Conservation (phyloP, 2,888 invertebrate species). For the Argyresthia goedartella region DNA sequence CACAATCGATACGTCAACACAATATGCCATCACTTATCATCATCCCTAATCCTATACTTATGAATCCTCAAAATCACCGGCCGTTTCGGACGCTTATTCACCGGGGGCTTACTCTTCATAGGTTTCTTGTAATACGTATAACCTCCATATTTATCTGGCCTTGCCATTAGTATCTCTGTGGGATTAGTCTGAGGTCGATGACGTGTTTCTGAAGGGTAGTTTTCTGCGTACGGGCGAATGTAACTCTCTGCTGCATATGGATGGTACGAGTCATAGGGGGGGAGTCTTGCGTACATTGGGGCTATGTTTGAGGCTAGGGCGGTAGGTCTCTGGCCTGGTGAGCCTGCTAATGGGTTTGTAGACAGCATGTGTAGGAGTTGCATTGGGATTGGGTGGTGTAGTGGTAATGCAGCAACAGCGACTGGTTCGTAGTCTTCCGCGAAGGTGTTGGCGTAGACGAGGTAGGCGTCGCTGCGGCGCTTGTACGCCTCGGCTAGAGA, state of each 20-base stretch:
- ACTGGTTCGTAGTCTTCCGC: slow-evolving; percentile 35
- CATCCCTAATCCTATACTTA: slow-evolving; percentile 26
- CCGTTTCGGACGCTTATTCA: slow-evolving; percentile 15
- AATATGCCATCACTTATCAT: too few species aligned
- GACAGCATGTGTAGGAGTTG: slow-evolving; percentile 39
- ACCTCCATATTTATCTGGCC: slow-evolving; percentile 40
- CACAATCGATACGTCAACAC: too few species aligned
- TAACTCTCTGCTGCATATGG: not conserved
- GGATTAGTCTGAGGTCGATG: slow-evolving; percentile 15
- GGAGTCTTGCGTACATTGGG: slow-evolving; percentile 2
- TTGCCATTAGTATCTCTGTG: slow-evolving; percentile 40
- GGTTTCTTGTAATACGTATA: slow-evolving; percentile 36
- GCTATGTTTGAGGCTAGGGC: slow-evolving; percentile 5
- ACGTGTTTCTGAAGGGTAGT: not conserved
- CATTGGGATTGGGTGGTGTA: slow-evolving; percentile 42
- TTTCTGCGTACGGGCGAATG: not conserved
- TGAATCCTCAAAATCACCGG: slow-evolving; percentile 46
- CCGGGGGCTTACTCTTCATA: slow-evolving; percentile 9
- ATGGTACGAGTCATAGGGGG: not conserved
- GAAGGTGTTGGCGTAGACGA: slow-evolving; percentile 27
- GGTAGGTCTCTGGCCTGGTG: slow-evolving; percentile 6
- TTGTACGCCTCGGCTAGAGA: slow-evolving; percentile 9
- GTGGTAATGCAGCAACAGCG: slow-evolving; percentile 43
- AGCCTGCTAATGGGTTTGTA: slow-evolving; percentile 19
- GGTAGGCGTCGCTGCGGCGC: slow-evolving; percentile 25